These are phyloP conservation scores for Globodera rostochiensis DNA, from an alignment of 1,140 invertebrate species.

Conservation along the genomic window DNA sequence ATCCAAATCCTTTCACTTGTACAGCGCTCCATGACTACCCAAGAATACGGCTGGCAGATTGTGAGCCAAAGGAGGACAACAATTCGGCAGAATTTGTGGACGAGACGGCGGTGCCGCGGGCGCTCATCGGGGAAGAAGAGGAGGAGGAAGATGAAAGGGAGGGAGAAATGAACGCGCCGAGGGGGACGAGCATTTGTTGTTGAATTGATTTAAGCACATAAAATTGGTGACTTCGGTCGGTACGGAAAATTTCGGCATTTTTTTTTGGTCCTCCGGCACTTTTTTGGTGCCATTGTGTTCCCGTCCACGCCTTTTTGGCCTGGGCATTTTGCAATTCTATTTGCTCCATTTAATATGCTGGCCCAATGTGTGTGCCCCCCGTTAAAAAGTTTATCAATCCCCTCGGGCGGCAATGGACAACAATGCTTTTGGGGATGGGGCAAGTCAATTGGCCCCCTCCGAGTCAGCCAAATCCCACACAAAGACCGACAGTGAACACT, in stretches of 20 bases:
- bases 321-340: neutral
- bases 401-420: neutral
- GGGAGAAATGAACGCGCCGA: too few species aligned
- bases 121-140: neutral
- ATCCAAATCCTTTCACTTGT: neutral
- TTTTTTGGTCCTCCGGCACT: neutral
- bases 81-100: conserved; percentile 17
- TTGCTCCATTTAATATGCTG: neutral
- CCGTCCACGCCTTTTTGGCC: neutral
- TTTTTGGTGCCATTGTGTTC: conserved; percentile 10
- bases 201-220: too few species aligned
- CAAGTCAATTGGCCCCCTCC: neutral
- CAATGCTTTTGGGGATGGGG: neutral
- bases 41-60: conserved; percentile 34
- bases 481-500: too few species aligned
- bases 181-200: too few species aligned
- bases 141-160: too few species aligned
- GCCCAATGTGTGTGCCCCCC: neutral
- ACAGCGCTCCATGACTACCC: conserved; percentile 14
- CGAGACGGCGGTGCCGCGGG: conserved; percentile 23
- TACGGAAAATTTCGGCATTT: neutral
- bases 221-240: too few species aligned
- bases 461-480: too few species aligned
- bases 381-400: neutral
- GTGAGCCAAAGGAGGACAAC: conserved; percentile 24